Evolutionary conservation across 1,140 invertebrate genomes (phyloP), one percentile per base, ranked within the genome.

Genomic region (Tetramorium parvispinum): DNA sequence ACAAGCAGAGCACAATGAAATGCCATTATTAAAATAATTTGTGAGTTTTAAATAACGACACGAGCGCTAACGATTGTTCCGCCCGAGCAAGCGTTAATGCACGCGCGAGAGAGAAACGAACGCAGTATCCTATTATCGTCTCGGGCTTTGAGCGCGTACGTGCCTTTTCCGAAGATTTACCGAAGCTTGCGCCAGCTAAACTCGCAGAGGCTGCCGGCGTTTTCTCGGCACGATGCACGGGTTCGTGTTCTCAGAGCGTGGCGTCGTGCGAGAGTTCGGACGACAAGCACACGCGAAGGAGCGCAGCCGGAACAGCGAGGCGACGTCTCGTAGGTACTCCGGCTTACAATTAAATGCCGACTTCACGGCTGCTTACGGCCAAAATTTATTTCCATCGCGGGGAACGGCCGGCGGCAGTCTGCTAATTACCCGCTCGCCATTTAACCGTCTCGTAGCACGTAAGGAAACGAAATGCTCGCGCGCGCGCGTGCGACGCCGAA

Each of bases 291-390:
- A 89, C 71, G 87, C 85, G 85, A 87, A 88, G 79, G 89, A 87
- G 82, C 76, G 66, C 77, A 70, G 70, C 24, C 87, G 88, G 87
- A 87, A 91, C 78, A 49, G 59, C 89, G 81, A 88, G 89, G 91
- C 91, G 87, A 71, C 91, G 91, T 89, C 89, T 91, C 86, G 89
- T 86, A 91, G 86, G 87, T 88, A 89, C 66, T 78, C 53, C 73
- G 91, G 83, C 88, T 86, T 91, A 92, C 93, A 94, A 94, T 94
- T 94, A 94, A 91, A 93, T 91, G 92, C 91, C 91, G 88, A 89
- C 92, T 92, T 91, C 90, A 91, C 89, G 89, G 89, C 88, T 92
- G 89, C 88, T 93, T 93, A 91, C 88, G 85, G 88, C 73, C 83
- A 61, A 89, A 94, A 94, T 93, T 93, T 93, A 93, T 94, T 92